These are phyloP conservation scores for Exaiptasia diaphana DNA, from an alignment of 64 coral and sea anemone genomes.

Conservation along the genomic window DNA sequence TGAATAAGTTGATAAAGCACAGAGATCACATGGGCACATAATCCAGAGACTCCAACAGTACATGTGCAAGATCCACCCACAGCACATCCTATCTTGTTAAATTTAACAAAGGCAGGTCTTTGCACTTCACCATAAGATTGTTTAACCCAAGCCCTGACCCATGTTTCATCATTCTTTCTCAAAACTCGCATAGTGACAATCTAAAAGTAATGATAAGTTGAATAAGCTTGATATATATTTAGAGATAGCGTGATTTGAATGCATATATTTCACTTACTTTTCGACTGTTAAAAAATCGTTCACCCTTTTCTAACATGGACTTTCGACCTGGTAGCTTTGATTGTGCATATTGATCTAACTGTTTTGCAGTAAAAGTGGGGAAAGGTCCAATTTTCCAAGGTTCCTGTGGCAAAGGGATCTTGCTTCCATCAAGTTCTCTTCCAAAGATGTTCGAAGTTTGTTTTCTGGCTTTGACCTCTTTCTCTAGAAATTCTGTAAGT, in stretches of 20 bases:
- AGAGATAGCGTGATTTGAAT: too few species aligned
- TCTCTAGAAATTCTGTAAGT: background rate
- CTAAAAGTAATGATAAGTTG: background rate
- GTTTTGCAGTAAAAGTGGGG: slow-evolving; percentile 15
- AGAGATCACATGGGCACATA: background rate
- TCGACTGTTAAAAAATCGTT: slow-evolving; percentile 42
- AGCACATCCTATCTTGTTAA: background rate
- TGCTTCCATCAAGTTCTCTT: background rate
- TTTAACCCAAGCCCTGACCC: slow-evolving; percentile 9
- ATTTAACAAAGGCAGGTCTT: slow-evolving; percentile 3
- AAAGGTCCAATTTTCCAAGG: slow-evolving; percentile 11
- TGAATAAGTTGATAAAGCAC: slow-evolving; percentile 14
- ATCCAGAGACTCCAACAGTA: background rate
- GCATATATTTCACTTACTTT: slow-evolving; percentile 16
- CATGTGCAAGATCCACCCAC: background rate
- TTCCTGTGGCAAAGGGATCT: background rate
- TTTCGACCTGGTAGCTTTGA: slow-evolving; percentile 25
- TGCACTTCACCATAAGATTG: slow-evolving; percentile 1
- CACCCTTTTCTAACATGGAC: slow-evolving; percentile 37
- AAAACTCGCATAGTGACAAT: slow-evolving; percentile 23
- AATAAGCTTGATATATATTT: too few species aligned
- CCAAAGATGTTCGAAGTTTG: background rate
- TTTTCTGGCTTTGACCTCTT: background rate
- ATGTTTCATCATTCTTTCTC: background rate
- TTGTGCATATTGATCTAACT: slow-evolving; percentile 3